These are phyloP conservation scores for Channallabes apus DNA, from an alignment of 2,797 vertebrate species.

Conservation along the genomic window DNA sequence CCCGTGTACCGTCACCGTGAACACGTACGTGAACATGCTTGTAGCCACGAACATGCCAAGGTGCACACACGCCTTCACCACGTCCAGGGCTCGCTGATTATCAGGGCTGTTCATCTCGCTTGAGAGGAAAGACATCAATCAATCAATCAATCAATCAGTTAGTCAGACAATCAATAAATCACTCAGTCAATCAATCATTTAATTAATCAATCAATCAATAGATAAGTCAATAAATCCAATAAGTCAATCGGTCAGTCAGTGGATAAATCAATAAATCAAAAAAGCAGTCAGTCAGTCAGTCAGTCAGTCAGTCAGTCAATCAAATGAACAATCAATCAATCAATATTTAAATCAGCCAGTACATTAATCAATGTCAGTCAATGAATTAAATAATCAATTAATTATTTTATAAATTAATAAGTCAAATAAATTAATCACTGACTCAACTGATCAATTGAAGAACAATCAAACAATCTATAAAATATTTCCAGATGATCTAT, in stretches of 20 bases:
- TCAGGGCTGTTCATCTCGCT: constrained; percentile 25
- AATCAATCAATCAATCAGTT: background rate
- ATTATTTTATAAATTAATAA: too few species aligned
- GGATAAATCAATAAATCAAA: background rate
- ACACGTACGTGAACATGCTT: constrained; percentile 54
- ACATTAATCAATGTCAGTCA: too few species aligned
- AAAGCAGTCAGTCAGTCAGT: too few species aligned
- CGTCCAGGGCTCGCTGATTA: constrained; percentile 45
- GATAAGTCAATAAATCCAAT: too few species aligned
- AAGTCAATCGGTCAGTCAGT: background rate
- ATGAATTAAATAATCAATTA: too few species aligned
- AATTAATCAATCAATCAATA: background rate
- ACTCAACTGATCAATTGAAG: too few species aligned
- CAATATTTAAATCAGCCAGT: background rate
- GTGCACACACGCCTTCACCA: constrained; percentile 61
- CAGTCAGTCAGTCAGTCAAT: too few species aligned
- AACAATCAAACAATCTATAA: background rate
- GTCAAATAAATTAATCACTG: too few species aligned
- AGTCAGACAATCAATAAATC: background rate
- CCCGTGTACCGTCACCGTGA: constrained; percentile 55
- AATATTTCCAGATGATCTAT: background rate
- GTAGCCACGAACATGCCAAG: constrained; percentile 60
- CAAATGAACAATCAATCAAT: too few species aligned
- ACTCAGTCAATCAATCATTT: background rate
- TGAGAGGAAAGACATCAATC: background rate